A percentile compares a stretch with the other conserved stretches of the same genome.
Conservation (phyloP, 1,140 invertebrate species). For the Drosophila pectinifera region DNA sequence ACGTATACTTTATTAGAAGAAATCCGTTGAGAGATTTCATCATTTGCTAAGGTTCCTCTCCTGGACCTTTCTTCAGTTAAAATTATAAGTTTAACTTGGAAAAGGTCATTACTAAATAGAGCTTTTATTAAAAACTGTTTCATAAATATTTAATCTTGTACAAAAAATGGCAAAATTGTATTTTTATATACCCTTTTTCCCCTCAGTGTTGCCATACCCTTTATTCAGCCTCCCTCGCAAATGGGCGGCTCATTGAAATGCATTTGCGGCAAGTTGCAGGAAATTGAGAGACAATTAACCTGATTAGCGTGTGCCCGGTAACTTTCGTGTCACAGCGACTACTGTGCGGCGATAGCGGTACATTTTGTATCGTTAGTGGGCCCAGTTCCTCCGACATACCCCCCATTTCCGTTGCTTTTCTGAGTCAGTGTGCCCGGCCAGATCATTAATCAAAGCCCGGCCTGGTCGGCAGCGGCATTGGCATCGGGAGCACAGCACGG, state of each 20-base stretch:
- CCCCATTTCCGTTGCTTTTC: constrained; percentile 27
- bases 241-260: constrained; percentile 52
- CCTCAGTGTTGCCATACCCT: constrained; percentile 8
- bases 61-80: too few relatives aligned
- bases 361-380: constrained; percentile 64
- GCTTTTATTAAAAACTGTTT: too few relatives aligned
- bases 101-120: too few relatives aligned
- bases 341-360: constrained; percentile 61
- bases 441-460: constrained; percentile 73
- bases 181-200: background rate
- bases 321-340: constrained; percentile 64
- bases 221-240: constrained; percentile 13
- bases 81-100: too few relatives aligned
- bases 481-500: constrained; percentile 49
- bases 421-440: constrained; percentile 39
- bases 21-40: too few relatives aligned
- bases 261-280: constrained; percentile 60
- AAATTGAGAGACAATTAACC: constrained; percentile 82
- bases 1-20: too few relatives aligned
- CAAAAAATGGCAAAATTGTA: background rate
- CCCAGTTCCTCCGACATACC: constrained; percentile 24
- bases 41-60: too few relatives aligned
- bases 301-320: constrained; percentile 68
- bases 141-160: too few relatives aligned
- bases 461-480: constrained; percentile 3